A percentile compares a stretch with the other conserved stretches of the same genome.
phyloP scores from a whole-genome alignment of 2,888 invertebrate species.

The Liposcelis brunnea region DNA sequence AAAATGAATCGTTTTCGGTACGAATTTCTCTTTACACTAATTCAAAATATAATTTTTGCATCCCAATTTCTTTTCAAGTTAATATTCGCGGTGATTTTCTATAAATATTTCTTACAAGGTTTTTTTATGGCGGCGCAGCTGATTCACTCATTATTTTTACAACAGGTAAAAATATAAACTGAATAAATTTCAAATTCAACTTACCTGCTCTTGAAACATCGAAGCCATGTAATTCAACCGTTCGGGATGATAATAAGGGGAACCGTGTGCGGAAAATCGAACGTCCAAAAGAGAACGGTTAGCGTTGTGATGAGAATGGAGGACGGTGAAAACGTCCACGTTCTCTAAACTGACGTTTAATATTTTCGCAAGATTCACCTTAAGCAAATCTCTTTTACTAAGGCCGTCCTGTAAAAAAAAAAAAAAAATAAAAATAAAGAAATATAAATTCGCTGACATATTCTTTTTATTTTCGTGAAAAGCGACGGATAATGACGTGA shows the following conservation, averaged over 20 bases:
- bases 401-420: constrained; percentile 29
- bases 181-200: constrained; percentile 12
- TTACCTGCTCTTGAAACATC: constrained; percentile 46
- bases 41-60: constrained; percentile 8
- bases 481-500: background rate
- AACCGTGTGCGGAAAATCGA: constrained; percentile 82
- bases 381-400: constrained; percentile 58
- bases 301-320: constrained; percentile 40
- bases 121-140: too few species aligned
- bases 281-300: constrained; percentile 52
- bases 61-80: too few species aligned
- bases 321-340: constrained; percentile 86
- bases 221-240: constrained; percentile 73
- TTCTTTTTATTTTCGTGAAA: constrained; percentile 1
- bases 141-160: background rate
- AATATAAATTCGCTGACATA: background rate
- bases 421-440: constrained; percentile 11
- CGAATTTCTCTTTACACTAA: too few species aligned
- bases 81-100: too few species aligned
- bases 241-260: constrained; percentile 80
- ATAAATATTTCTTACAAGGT: too few species aligned
- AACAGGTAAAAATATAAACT: constrained; percentile 1
- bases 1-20: too few species aligned
- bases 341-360: constrained; percentile 64
- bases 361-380: constrained; percentile 42